These are phyloP conservation scores for Hyaena hyaena DNA, from an alignment of 2,113 vertebrate genomes.

Conservation along the genomic window DNA sequence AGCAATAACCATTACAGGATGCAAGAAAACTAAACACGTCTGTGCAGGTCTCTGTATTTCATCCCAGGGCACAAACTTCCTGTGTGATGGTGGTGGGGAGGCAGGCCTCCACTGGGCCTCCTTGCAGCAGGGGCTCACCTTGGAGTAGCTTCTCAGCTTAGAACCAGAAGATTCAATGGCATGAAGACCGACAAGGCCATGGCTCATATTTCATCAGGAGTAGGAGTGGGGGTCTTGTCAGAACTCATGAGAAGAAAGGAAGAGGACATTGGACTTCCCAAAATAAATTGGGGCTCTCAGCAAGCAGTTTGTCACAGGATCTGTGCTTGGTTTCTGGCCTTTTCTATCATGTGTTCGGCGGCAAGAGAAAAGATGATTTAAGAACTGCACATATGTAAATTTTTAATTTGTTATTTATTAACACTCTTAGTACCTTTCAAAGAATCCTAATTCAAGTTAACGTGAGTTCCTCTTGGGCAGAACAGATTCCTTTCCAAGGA, in stretches of 20 bases:
- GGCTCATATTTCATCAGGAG: too few species aligned
- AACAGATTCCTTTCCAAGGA: background rate
- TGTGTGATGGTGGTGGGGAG: background rate
- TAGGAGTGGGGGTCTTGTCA: background rate
- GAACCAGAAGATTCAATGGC: background rate
- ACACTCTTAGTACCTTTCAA: background rate
- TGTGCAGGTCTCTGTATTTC: background rate
- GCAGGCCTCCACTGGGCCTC: background rate
- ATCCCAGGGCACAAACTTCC: background rate
- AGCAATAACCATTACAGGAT: background rate
- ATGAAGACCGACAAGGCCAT: background rate
- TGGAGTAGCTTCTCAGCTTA: background rate
- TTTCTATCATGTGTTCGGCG: background rate
- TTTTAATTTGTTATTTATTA: background rate
- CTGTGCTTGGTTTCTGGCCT: background rate
- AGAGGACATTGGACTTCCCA: background rate
- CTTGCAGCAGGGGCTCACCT: background rate
- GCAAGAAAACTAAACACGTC: slow-evolving; percentile 5
- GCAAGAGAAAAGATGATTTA: background rate
- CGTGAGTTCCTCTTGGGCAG: background rate
- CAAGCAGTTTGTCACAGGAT: background rate
- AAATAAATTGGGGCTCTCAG: background rate
- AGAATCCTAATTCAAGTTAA: background rate
- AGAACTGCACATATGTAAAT: background rate
- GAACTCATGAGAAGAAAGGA: background rate